Percentiles rank a stretch among this genome's conserved stretches.
phyloP scores from a whole-genome alignment of 1,140 invertebrate genomes.

The Tetramorium alpestre region DNA sequence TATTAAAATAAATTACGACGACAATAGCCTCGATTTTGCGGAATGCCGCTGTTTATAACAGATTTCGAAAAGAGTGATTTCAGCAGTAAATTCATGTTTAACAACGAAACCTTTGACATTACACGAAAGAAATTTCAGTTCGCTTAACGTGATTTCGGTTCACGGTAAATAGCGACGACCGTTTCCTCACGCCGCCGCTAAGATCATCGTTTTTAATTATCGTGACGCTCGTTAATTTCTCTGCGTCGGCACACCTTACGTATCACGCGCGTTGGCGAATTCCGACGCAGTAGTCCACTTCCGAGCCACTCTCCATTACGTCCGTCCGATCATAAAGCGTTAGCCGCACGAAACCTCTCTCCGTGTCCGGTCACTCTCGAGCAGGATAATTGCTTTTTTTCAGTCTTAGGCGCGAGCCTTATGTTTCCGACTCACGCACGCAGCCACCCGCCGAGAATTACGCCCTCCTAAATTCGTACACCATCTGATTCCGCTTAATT shows the following conservation, averaged over 20 bases:
- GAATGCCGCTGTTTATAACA: background rate
- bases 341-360: constrained; percentile 53
- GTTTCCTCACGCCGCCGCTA: background rate
- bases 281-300: background rate
- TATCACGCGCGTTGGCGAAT: constrained; percentile 3
- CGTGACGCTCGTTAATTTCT: constrained; percentile 63
- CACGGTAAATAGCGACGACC: no score
- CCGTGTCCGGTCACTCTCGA: constrained; percentile 50
- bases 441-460: constrained; percentile 69
- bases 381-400: constrained; percentile 74
- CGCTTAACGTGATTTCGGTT: background rate
- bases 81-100: constrained; percentile 31
- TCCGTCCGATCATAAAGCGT: constrained; percentile 68
- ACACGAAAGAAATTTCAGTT: constrained; percentile 42
- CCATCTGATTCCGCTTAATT: constrained; percentile 83
- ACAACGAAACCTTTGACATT: constrained; percentile 43
- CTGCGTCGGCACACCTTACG: constrained; percentile 34
- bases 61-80: constrained; percentile 46
- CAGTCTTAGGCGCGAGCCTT: constrained; percentile 63
- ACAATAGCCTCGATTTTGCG: background rate
- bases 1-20: constrained; percentile 22
- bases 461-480: constrained; percentile 79
- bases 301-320: background rate
- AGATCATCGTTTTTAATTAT: constrained; percentile 54
- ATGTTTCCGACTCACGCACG: constrained; percentile 79